Base-by-base conservation (phyloP, 2,888 invertebrate species). In the Sesamia inferens region DNA sequence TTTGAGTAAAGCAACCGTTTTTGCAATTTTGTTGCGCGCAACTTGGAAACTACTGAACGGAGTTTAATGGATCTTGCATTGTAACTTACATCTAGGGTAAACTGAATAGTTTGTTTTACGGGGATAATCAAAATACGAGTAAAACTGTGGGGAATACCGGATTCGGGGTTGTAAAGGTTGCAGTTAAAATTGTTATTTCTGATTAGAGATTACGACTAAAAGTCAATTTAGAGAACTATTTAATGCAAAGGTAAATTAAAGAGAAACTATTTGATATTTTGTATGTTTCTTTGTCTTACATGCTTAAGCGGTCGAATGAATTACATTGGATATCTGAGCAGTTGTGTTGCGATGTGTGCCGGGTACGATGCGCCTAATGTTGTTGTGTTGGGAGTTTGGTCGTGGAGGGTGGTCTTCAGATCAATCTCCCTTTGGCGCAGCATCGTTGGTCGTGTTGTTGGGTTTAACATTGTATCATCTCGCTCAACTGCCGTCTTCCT, bases 21-120 rank as follows among this genome's bases (percentile, higher is more conserved):
- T 76, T 71, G 71, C 67, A 71, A 77, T 81, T 85, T 84, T 85
- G 80, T 83, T 83, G 82, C 75, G 76, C 65, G 66, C 68, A 76
- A 75, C 82, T 83, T 80, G 66, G 68, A 76, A 80, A 74, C 78
- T 79, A 83, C 78, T 83, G 75, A 79, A 71, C 73, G 75, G n/a
- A 68, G 55, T 80, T 77, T 84, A 77, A 84, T 84, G 61, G 74
- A 44, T 67, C 68, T 82, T 73, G 72, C 71, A 71, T 76, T 82
- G 82, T 83, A 79, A 48, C 57, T 79, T 77, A 74, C 65, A 11
- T n/a, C 54, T 72, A 48, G 54, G 58, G 65, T 68, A 31, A 64
- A 69, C 71, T 71, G 42, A 58, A 80, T 77, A 73, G 63, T 64
- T 76, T 39, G 55, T 68, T 62, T 81, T 61, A 79, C 59, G 54